A percentile compares a stretch with the other conserved stretches of the same genome.
Evolutionary conservation across 2,113 vertebrate species (phyloP).

Genomic region (Herpailurus yagouaroundi): DNA sequence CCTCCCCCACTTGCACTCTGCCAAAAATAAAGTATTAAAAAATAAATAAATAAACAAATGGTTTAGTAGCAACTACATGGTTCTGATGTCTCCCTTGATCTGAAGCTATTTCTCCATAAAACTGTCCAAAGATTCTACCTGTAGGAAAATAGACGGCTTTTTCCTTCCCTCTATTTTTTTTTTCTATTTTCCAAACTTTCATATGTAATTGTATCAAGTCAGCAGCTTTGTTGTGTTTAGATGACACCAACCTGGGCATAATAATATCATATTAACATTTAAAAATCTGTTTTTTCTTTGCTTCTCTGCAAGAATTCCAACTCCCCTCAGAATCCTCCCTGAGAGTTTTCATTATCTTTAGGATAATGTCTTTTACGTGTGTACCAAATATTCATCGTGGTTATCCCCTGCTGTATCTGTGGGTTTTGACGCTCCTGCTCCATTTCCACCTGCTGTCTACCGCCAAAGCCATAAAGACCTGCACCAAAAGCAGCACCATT

Average conservation of each 20-base stretch:
- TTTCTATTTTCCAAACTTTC: background rate
- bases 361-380: background rate
- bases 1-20: too few species aligned
- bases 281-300: background rate
- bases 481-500: background rate
- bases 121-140: background rate
- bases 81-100: background rate
- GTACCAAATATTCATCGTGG: background rate
- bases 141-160: background rate
- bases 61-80: background rate
- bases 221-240: background rate
- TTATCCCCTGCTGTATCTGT: background rate
- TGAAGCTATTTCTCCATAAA: background rate
- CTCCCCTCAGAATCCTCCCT: background rate
- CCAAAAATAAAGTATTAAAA: too few species aligned
- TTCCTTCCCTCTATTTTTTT: background rate
- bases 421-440: background rate
- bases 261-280: background rate
- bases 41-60: too few species aligned
- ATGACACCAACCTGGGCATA: background rate
- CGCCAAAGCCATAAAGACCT: background rate
- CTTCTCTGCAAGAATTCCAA: background rate
- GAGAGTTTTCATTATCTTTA: background rate
- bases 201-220: background rate
- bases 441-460: background rate